Conservation (phyloP, 2,888 invertebrate genomes). For the Mactromeris polynyma region DNA sequence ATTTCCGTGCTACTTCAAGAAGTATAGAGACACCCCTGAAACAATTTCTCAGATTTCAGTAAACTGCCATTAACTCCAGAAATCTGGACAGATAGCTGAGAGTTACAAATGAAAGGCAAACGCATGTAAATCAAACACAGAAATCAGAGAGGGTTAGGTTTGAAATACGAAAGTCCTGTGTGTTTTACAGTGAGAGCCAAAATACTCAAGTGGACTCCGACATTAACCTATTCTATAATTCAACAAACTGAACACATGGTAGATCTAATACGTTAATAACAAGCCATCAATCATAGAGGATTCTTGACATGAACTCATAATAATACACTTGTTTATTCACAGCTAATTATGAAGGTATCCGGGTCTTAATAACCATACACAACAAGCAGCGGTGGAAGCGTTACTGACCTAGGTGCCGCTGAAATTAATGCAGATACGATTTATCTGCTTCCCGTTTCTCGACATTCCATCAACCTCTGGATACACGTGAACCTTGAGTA, state of each 20-base stretch:
- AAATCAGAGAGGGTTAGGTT: too few relatives aligned
- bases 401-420: neutral
- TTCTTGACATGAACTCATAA: neutral
- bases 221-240: neutral
- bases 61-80: too few relatives aligned
- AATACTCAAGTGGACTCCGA: neutral
- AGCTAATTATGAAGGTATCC: slow-evolving; percentile 1
- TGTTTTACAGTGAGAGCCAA: too few relatives aligned
- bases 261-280: neutral
- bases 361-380: neutral
- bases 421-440: neutral
- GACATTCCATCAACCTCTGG: neutral
- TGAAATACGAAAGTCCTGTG: too few relatives aligned
- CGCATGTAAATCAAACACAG: too few relatives aligned
- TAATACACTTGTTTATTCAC: slow-evolving; percentile 3
- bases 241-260: neutral
- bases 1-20: too few relatives aligned
- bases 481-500: neutral
- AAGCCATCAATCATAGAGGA: neutral
- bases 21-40: too few relatives aligned
- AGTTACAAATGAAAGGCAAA: too few relatives aligned
- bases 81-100: too few relatives aligned
- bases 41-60: too few relatives aligned
- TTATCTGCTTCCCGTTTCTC: neutral
- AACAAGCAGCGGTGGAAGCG: neutral